Percentiles rank a stretch among this genome's conserved stretches.
Conservation (phyloP, 2,113 vertebrate species). For the Carollia perspicillata region DNA sequence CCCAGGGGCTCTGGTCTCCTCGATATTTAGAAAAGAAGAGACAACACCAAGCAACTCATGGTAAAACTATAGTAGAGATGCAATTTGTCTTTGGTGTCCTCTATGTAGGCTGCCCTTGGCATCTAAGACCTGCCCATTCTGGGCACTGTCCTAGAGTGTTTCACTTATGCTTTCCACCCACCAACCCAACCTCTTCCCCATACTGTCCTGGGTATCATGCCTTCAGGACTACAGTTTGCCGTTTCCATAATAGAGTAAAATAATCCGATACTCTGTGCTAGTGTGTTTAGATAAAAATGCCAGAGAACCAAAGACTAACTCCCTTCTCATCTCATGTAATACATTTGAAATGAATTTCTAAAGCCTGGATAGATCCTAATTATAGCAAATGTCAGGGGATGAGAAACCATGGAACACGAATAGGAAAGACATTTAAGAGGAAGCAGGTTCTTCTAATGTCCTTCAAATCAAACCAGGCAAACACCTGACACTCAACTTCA, state of each 20-base stretch:
- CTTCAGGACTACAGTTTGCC: background rate
- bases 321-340: background rate
- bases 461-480: background rate
- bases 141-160: background rate
- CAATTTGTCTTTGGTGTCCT: background rate
- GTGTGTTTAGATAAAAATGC: background rate
- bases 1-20: background rate
- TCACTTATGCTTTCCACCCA: background rate
- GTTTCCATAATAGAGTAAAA: background rate
- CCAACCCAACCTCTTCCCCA: background rate
- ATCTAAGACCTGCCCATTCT: background rate
- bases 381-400: background rate
- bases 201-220: background rate
- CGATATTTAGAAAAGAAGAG: background rate
- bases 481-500: background rate
- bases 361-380: background rate
- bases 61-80: background rate
- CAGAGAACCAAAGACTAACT: background rate
- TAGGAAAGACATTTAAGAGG: background rate
- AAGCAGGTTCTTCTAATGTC: background rate
- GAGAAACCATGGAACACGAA: background rate
- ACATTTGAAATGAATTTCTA: background rate
- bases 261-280: background rate
- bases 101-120: background rate
- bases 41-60: background rate